These are phyloP conservation scores for Formica selysi DNA, from an alignment of 1,140 invertebrate species.

Conservation along the genomic window DNA sequence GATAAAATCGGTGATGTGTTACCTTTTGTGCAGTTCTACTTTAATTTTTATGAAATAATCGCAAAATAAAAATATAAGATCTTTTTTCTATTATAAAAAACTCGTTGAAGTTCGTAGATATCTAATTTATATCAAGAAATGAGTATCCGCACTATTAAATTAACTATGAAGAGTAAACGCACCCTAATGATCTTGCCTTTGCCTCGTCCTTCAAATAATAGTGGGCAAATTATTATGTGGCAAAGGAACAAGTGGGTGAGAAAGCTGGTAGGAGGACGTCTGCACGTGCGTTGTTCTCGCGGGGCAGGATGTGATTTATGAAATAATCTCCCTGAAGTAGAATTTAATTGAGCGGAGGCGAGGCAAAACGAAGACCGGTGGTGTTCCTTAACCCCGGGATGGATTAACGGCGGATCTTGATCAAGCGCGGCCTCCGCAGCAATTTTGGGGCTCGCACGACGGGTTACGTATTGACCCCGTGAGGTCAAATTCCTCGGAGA, in stretches of 20 bases:
- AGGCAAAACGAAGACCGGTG: conserved; percentile 61
- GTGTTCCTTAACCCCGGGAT: conserved; percentile 62
- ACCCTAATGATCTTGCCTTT: conserved; percentile 26
- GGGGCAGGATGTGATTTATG: conserved; percentile 74
- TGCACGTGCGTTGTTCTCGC: conserved; percentile 49
- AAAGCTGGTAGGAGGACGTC: conserved; percentile 4
- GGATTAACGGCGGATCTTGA: conserved; percentile 69
- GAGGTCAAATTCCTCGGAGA: conserved; percentile 61
- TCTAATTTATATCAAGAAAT: not conserved
- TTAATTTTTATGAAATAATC: not conserved
- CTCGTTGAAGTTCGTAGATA: not conserved
- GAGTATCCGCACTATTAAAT: conserved; percentile 1
- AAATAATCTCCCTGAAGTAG: conserved; percentile 75
- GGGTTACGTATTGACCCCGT: conserved; percentile 55
- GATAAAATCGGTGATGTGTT: too few species aligned
- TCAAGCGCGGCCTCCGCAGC: conserved; percentile 64
- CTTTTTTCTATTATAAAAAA: not conserved
- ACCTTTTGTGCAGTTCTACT: too few species aligned
- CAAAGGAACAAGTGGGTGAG: conserved; percentile 17
- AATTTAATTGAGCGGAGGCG: conserved; percentile 77
- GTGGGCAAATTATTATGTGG: conserved; percentile 25
- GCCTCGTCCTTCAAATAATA: conserved; percentile 29
- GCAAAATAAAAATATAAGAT: not conserved
- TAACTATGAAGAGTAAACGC: conserved; percentile 6
- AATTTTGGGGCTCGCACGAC: conserved; percentile 59